These are phyloP conservation scores for Neotoxoptera formosana DNA, from an alignment of 1,140 invertebrate species.

Conservation along the genomic window DNA sequence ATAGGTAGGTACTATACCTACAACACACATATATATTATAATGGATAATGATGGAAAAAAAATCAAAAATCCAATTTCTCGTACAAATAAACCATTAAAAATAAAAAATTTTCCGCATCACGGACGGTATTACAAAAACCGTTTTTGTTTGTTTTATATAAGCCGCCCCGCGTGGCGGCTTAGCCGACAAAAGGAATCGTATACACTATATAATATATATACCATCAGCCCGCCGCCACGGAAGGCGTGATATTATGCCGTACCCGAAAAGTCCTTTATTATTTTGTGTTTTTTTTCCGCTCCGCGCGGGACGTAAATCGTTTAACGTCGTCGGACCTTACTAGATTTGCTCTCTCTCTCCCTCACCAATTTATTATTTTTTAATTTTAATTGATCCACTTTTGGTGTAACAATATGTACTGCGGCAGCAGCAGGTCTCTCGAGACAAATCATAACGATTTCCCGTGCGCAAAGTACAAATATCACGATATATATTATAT, in stretches of 20 bases:
- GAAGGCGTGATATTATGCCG: conserved; percentile 41
- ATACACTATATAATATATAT: no score
- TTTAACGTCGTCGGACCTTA: conserved; percentile 46
- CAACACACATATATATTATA: not conserved
- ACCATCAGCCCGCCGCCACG: conserved; percentile 20
- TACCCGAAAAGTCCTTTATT: conserved; percentile 24
- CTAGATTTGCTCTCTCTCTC: not conserved
- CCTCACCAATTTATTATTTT: not conserved
- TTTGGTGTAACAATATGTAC: not conserved
- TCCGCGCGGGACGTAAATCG: conserved; percentile 42
- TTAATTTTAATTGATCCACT: conserved; percentile 40
- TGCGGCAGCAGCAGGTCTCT: no score
- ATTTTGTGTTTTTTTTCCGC: not conserved
- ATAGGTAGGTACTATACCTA: not conserved
- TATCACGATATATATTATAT: not conserved
- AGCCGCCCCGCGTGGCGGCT: conserved; percentile 40
- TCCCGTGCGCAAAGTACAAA: not conserved
- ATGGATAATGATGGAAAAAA: conserved; percentile 22
- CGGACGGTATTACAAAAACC: conserved; percentile 27
- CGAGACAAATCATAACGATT: conserved; percentile 25
- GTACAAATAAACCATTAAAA: conserved; percentile 53
- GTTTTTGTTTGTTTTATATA: conserved; percentile 48
- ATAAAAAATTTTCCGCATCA: conserved; percentile 47
- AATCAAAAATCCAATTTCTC: conserved; percentile 34
- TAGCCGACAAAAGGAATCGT: conserved; percentile 36